Evolutionary conservation across 2,113 vertebrate genomes (phyloP).

Genomic region (Tinamus guttatus): DNA sequence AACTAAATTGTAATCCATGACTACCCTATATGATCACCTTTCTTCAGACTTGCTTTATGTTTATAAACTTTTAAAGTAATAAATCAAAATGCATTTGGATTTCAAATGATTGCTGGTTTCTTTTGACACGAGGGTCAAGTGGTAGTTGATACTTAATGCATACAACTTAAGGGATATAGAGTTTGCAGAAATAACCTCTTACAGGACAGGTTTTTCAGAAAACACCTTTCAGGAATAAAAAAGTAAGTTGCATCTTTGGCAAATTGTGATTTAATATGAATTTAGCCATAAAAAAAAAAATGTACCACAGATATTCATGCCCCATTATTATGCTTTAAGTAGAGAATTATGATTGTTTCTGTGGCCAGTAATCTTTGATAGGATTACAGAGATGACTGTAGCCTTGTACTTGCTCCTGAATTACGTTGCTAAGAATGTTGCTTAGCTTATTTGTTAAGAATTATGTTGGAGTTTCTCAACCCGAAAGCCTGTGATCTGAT

Average conservation of each 20-base stretch:
- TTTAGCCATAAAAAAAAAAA: background rate
- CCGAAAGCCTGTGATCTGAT: background rate
- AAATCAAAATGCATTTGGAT: background rate
- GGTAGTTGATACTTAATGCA: background rate
- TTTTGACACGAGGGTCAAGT: background rate
- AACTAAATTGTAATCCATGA: background rate
- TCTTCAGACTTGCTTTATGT: background rate
- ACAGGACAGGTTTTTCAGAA: background rate
- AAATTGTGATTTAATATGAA: background rate
- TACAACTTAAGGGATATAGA: background rate
- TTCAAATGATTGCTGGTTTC: background rate
- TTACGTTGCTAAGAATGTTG: too few species aligned
- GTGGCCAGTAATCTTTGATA: background rate
- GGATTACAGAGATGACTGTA: background rate
- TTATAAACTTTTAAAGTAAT: background rate
- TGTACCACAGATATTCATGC: background rate
- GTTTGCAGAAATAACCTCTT: background rate
- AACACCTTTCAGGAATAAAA: background rate
- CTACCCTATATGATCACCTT: background rate
- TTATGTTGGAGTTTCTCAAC: background rate
- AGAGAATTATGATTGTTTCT: background rate
- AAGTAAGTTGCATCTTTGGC: background rate
- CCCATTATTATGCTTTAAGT: background rate
- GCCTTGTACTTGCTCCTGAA: background rate
- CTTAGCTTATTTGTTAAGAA: background rate